Evolutionary conservation across 1,140 invertebrate genomes (phyloP).

Genomic region (Orchesella cincta): DNA sequence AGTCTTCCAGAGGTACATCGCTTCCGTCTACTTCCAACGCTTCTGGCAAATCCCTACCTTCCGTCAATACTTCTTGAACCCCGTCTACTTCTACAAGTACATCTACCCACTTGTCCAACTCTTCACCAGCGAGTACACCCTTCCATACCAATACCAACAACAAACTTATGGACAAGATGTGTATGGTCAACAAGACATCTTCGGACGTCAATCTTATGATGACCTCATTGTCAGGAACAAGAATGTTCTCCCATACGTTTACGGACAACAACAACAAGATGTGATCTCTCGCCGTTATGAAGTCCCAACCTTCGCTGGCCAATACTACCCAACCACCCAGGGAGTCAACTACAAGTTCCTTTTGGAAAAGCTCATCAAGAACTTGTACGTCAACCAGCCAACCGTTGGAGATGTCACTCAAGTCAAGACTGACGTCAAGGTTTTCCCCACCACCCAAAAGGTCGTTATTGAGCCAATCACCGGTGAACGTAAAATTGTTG

Average conservation of each 20-base stretch:
- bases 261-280: too few species aligned
- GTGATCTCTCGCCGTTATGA: not conserved
- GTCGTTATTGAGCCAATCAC: conserved; percentile 30
- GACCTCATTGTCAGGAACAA: not conserved
- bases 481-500: too few species aligned
- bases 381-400: conserved; percentile 18
- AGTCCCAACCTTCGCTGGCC: not conserved
- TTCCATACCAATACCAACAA: not conserved
- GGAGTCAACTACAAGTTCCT: conserved; percentile 22
- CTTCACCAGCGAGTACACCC: not conserved
- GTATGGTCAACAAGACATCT: not conserved
- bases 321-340: not conserved
- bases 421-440: conserved; percentile 21
- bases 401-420: too few species aligned
- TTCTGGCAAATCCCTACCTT: conserved; percentile 8
- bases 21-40: conserved; percentile 2
- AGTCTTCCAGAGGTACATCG: conserved; percentile 14
- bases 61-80: conserved; percentile 17
- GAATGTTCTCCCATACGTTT: conserved; percentile 19
- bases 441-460: conserved; percentile 19
- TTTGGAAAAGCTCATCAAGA: conserved; percentile 27
- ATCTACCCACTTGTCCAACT: conserved; percentile 12
- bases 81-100: conserved; percentile 30
- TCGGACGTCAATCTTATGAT: too few species aligned
- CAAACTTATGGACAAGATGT: conserved; percentile 20